A percentile compares a stretch with the other conserved stretches of the same genome.
Evolutionary conservation across 1,140 invertebrate genomes (phyloP).

Genomic region (Drosophila navojoa): DNA sequence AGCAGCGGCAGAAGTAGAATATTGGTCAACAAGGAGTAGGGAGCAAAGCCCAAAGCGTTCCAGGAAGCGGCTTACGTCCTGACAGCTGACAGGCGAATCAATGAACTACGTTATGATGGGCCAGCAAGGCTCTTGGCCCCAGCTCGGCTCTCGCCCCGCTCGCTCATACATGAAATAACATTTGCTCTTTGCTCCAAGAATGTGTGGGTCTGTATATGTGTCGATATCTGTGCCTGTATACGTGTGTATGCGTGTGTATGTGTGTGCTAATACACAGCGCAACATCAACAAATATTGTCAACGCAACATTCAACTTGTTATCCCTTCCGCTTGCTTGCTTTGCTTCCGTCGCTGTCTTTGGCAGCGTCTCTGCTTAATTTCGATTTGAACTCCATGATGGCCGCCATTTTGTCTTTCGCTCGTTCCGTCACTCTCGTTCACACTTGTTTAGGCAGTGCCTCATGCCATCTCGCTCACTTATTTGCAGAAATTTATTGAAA

Average conservation of each 20-base stretch:
- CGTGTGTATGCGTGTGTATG: slow-evolving; percentile 17
- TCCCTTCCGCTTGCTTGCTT: slow-evolving; percentile 74
- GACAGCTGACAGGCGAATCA: slow-evolving; percentile 79
- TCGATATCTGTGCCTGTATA: neutral
- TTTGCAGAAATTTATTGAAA: slow-evolving; percentile 82
- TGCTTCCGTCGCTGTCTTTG: slow-evolving; percentile 34
- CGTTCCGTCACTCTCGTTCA: slow-evolving; percentile 7
- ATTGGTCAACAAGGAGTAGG: slow-evolving; percentile 58
- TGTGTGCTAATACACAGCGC: slow-evolving; percentile 55
- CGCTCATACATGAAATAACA: slow-evolving; percentile 55
- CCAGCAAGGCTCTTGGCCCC: slow-evolving; percentile 30
- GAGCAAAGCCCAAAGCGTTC: slow-evolving; percentile 40
- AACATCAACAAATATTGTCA: slow-evolving; percentile 79
- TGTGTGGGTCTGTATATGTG: slow-evolving; percentile 3
- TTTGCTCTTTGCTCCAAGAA: slow-evolving; percentile 30
- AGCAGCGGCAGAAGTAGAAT: slow-evolving; percentile 29
- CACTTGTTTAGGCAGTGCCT: slow-evolving; percentile 7
- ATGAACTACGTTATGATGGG: slow-evolving; percentile 77
- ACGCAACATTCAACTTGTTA: slow-evolving; percentile 80
- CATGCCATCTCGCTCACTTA: slow-evolving; percentile 63
- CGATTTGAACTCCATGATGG: slow-evolving; percentile 71
- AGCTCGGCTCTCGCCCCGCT: slow-evolving; percentile 11
- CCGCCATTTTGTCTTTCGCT: slow-evolving; percentile 68
- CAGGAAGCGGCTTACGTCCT: slow-evolving; percentile 74
- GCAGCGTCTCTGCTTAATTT: slow-evolving; percentile 64